Evolutionary conservation across 2,797 vertebrate genomes (phyloP), one percentile per base, ranked within the genome.

Genomic region (Syngnathus rostellatus): DNA sequence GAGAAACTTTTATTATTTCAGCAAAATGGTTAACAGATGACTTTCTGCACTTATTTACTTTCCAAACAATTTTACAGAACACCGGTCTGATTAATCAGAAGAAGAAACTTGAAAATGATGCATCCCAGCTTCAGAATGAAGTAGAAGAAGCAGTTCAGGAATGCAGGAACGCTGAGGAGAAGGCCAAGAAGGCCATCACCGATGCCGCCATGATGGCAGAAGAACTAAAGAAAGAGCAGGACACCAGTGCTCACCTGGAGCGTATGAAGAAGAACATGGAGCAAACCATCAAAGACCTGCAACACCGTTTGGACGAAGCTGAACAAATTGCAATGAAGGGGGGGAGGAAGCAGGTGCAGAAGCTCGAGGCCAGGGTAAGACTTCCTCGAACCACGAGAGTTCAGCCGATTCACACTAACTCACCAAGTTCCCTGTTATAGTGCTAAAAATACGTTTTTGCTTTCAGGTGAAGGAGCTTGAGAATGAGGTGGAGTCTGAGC

Each of bases 141-240:
- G 85, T 86, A 2, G 93, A 96, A 38, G 92, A 94, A 14, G 86
- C 92, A 0, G 63, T 93, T 48, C 93, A 96, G 79, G 94, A 95
- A 73, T 91, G 90, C 77, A 88, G 91, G 38, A 94, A 94, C 0
- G 92, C 94, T 59, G 94, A 97, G 63, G 94, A 97, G 53, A 98
- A 95, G 62, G 94, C 94, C 67, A 97, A 94, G 81, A 96, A 95
- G 74, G 94, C 94, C 5, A 93, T 96, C 69, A 95, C 92, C n/a
- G 93, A 95, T 69, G 94, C 81, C 60, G 81, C 83, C 72, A 81
- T 80, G 77, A 86, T 81, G 92, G 92, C 92, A 0, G 92, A 94
- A 76, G 93, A 94, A 84, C 83, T 94, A 75, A 94, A 94, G 87
- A 93, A 94, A 72, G 92, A 94, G 81, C 93, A 94, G 80, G 93